These are phyloP conservation scores for Drosophila malerkotliana DNA, from an alignment of 1,140 invertebrate species.

Conservation along the genomic window DNA sequence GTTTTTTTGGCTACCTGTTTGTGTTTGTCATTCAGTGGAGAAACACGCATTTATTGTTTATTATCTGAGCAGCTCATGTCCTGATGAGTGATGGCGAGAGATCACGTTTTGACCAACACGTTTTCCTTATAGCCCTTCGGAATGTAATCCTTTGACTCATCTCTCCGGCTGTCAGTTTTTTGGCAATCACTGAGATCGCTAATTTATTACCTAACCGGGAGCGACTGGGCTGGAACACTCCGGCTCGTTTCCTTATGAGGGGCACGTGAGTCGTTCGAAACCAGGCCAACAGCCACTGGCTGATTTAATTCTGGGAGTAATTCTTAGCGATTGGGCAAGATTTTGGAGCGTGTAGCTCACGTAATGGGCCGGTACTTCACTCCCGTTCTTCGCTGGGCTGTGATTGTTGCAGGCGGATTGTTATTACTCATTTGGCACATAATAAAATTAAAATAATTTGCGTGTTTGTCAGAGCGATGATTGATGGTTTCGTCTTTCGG, in stretches of 20 bases:
- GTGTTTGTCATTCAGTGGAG: neutral
- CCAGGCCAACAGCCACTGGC: constrained; percentile 34
- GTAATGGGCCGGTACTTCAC: constrained; percentile 52
- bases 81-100: neutral
- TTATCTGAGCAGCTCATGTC: neutral
- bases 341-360: constrained; percentile 67
- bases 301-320: constrained; percentile 18
- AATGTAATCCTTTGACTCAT: constrained; percentile 8
- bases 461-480: constrained; percentile 56
- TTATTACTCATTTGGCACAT: constrained; percentile 63
- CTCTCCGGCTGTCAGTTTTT: neutral
- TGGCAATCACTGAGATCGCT: neutral
- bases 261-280: constrained; percentile 51
- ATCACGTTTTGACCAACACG: constrained; percentile 24
- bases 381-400: constrained; percentile 16
- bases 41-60: neutral
- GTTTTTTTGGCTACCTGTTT: neutral
- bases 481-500: constrained; percentile 50
- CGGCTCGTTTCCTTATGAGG: constrained; percentile 27
- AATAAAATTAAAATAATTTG: constrained; percentile 56
- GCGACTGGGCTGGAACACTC: constrained; percentile 13
- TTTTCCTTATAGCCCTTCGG: constrained; percentile 17
- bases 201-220: constrained; percentile 19
- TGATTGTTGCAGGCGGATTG: constrained; percentile 13
- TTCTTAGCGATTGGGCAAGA: constrained; percentile 41